A percentile compares a stretch with the other conserved stretches of the same genome.
Conservation (phyloP, 2,113 vertebrate genomes). For the Serilophus lunatus region DNA sequence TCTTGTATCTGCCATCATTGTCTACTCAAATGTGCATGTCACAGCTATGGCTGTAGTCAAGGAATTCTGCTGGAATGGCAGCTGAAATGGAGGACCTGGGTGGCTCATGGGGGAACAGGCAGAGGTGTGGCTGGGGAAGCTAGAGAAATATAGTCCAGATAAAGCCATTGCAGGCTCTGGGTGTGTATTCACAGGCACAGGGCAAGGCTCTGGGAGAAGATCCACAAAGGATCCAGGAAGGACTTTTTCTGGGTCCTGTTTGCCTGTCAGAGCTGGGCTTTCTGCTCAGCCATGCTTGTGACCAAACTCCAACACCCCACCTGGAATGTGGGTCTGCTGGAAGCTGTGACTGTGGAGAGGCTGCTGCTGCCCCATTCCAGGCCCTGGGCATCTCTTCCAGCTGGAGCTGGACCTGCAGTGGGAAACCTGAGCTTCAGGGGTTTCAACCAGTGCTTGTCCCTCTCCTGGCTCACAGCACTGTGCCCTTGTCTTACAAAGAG, state of each 20-base stretch:
- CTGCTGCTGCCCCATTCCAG: accelerated
- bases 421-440: neutral
- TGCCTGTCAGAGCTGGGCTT: neutral
- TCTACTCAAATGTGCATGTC: accelerated
- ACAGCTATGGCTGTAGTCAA: neutral
- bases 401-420: neutral
- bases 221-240: neutral
- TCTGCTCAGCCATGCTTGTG: neutral
- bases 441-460: neutral
- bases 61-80: neutral
- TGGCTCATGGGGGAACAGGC: neutral
- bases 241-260: neutral
- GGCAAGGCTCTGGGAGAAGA: neutral
- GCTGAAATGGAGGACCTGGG: neutral
- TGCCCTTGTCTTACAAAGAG: neutral
- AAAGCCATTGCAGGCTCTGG: neutral
- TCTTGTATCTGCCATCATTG: neutral
- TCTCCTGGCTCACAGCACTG: neutral
- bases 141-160: neutral
- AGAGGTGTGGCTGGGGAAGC: neutral
- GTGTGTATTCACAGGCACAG: neutral
- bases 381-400: neutral
- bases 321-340: accelerated
- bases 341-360: neutral
- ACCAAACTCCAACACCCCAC: accelerated